Percentiles rank a stretch among this genome's conserved stretches.
Evolutionary conservation across 2,888 invertebrate genomes (phyloP).

Genomic region (Lasioglossum pauxillum): DNA sequence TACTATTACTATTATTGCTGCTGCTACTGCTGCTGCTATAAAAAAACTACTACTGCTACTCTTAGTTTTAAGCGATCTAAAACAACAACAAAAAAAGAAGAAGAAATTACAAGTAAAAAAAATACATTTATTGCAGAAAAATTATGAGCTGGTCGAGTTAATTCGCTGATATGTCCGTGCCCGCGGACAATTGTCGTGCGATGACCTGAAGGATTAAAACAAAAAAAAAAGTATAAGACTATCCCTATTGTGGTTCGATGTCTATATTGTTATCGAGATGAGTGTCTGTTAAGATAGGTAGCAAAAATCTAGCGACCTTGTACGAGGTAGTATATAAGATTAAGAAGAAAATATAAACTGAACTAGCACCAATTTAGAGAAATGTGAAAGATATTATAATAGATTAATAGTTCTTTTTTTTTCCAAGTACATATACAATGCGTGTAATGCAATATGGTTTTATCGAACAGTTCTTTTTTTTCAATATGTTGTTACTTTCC

Average conservation of each 20-base stretch:
- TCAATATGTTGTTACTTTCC: conserved; percentile 51
- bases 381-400: conserved; percentile 35
- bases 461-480: conserved; percentile 32
- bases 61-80: conserved; percentile 73
- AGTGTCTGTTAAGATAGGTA: conserved; percentile 59
- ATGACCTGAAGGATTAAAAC: conserved; percentile 36
- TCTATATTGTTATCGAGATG: conserved; percentile 63
- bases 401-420: conserved; percentile 5
- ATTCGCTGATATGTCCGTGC: conserved; percentile 50
- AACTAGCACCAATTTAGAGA: conserved; percentile 51
- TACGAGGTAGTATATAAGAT: conserved; percentile 55
- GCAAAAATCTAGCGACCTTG: conserved; percentile 49
- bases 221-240: conserved; percentile 38
- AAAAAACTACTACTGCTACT: conserved; percentile 74
- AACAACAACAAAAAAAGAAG: conserved; percentile 47
- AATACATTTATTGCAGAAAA: conserved; percentile 74
- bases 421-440: conserved; percentile 35
- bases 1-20: conserved; percentile 69
- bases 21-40: conserved; percentile 71
- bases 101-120: conserved; percentile 50
- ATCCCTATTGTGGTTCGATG: conserved; percentile 59
- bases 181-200: conserved; percentile 40
- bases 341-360: conserved; percentile 47
- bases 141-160: conserved; percentile 60
- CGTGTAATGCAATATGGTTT: conserved; percentile 42